Evolutionary conservation across 2,888 invertebrate genomes (phyloP), one percentile per base, ranked within the genome.

Genomic region (Archips xylosteana): DNA sequence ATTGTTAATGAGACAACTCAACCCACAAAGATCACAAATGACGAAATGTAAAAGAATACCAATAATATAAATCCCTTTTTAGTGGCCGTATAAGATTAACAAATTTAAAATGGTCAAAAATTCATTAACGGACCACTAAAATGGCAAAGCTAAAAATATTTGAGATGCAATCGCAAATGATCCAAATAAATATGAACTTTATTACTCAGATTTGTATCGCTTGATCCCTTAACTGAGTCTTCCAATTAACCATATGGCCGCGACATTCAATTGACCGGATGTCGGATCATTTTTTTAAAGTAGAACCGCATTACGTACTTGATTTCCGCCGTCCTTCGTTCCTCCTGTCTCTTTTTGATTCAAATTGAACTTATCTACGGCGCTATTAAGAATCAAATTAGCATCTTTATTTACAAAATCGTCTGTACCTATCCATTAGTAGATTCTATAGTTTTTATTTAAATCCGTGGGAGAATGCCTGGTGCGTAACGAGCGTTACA

Each of bases 271-370:
- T 84, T 85, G 85, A 84, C 88, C 89, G 88, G 89, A 88, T 86
- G 82, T 78, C 81, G 79, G 78, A 85, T 88, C 54, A 90, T 89
- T 90, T 86, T 90, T 91, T 89, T 85, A 88, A 74, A 89, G 85
- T 85, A 82, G 80, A 84, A 88, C 90, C 87, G 92, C 90, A 87
- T 90, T 89, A 85, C 88, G 85, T 89, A 89, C 74, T 87, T 84
- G 84, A 86, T 85, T 89, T 91, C 91, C 91, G 89, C 84, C 84
- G 87, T 87, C 88, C 87, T 88, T 86, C 85, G 79, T 75, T 76
- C 15, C 60, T 74, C 69, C 74, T 74, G 12, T 3, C 9, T 15
- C 59, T 51, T 74, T 65, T 34, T 45, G 42, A 64, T 39, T 59
- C n/a, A 70, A 74, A 65, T 60, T 65, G 23, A 59, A 61, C 74